These are phyloP conservation scores for Onychomys torridus DNA, from an alignment of 2,797 vertebrate genomes.

Conservation along the genomic window DNA sequence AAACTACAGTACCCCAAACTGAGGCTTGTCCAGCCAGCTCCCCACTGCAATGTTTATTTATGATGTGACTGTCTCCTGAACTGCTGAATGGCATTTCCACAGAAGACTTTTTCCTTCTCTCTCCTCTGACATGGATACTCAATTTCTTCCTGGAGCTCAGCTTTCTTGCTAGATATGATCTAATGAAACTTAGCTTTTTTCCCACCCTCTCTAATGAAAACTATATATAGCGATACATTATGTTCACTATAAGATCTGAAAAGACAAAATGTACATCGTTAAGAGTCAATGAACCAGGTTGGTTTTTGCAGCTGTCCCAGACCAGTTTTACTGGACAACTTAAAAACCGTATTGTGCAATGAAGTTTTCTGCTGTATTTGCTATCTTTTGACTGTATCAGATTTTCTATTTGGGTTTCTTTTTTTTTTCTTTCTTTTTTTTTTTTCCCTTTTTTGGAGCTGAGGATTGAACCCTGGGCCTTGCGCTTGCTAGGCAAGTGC, in stretches of 20 bases:
- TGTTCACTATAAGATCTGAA: conserved; percentile 75
- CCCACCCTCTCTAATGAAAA: conserved; percentile 63
- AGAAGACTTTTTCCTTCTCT: not conserved
- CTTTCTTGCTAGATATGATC: conserved; percentile 62
- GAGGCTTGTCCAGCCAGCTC: not conserved
- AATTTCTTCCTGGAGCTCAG: not conserved
- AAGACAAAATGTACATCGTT: conserved; percentile 69
- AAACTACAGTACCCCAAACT: not conserved
- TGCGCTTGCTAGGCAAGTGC: too few relatives aligned
- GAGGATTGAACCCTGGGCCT: too few relatives aligned
- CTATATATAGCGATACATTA: conserved; percentile 70
- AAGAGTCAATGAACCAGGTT: conserved; percentile 78
- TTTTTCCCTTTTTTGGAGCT: too few relatives aligned
- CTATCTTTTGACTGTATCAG: conserved; percentile 73
- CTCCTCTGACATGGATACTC: not conserved
- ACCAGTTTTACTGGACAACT: conserved; percentile 79
- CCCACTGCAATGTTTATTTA: not conserved
- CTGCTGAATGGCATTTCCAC: not conserved
- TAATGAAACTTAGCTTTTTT: conserved; percentile 51
- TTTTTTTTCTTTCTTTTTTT: too few relatives aligned
- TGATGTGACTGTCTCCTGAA: conserved; percentile 16
- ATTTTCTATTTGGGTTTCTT: conserved; percentile 64
- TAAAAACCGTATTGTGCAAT: conserved; percentile 54
- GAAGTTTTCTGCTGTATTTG: conserved; percentile 56
- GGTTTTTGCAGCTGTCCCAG: conserved; percentile 77